Conservation (phyloP, 2,113 vertebrate species). For the Burhinus bistriatus region DNA sequence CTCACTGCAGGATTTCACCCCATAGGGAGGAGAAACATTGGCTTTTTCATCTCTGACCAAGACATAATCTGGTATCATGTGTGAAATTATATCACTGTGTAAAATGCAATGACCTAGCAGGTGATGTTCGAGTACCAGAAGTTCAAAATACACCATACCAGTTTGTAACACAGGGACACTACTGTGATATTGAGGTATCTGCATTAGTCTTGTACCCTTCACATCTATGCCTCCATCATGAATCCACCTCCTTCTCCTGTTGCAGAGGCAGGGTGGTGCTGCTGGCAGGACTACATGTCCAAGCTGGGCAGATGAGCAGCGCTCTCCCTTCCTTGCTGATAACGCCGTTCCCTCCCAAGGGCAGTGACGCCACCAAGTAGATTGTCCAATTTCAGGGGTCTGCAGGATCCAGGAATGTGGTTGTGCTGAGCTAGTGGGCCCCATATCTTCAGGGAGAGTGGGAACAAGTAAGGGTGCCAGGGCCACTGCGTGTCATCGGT, state of each 20-base stretch:
- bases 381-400: rapidly evolving
- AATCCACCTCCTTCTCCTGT: neutral
- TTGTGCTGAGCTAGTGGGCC: neutral
- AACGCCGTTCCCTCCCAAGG: neutral
- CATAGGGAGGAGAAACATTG: neutral
- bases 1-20: neutral
- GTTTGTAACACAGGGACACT: neutral
- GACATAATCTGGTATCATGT: neutral
- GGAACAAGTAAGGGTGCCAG: neutral
- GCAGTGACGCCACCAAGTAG: neutral
- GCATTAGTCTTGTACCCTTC: neutral
- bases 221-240: neutral
- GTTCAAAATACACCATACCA: neutral
- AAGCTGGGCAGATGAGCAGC: rapidly evolving
- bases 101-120: neutral
- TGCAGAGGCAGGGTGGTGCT: neutral
- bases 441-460: neutral
- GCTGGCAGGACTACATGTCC: neutral
- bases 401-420: neutral
- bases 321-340: neutral
- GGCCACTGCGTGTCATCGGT: rapidly evolving
- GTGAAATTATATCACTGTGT: neutral
- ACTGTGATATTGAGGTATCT: neutral
- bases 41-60: neutral
- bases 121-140: neutral